Evolutionary conservation across 2,888 invertebrate species (phyloP), one percentile per base, ranked within the genome.

Genomic region (Agrochola litura): DNA sequence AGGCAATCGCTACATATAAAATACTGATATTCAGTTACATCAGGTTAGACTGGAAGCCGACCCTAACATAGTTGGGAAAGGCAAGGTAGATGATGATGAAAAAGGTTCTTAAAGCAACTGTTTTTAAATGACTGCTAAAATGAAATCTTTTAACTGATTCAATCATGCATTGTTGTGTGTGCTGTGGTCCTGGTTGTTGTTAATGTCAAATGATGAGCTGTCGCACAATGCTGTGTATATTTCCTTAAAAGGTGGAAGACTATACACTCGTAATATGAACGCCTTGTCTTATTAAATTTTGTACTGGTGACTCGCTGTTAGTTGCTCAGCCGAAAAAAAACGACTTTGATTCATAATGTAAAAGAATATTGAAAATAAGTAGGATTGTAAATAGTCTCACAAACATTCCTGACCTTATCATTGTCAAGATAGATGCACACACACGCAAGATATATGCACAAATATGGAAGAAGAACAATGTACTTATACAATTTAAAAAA

Each of bases 271-370:
- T 30, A 30, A 30, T 30, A 1, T 4, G 4, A 52, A 80, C 77
- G 77, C 80, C 77, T 77, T 71, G n/a, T 70, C 46, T 19, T 61
- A n/a, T 41, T 9, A 1, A 30, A 30, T 41, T 6, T 56, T 63
- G 5, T 63, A 49, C 37, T 49, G 6, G 8, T 8, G 3, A 25
- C n/a, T 78, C 14, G 5, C 3, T 22, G 58, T 43, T n/a, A 30
- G n/a, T 77, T 77, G 80, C 77, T 77, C 72, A 49, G 25, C 14
- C 16, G 1, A 37, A 61, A 37, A 61, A 19, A 30, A 30, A 60
- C 1, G 16, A 4, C 3, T 58, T 58, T 60, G 19, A 30, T 60
- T 30, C 2, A 4, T 19, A 22, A 16, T 16, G 49, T 0, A 16
- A 9, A 30, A 60, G 1, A 19, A 19, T 30, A 30, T 60, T 19